These are phyloP conservation scores for Hormiphora californensis DNA, from an alignment of 37 sponge, comb jelly and placozoan species.

Conservation along the genomic window DNA sequence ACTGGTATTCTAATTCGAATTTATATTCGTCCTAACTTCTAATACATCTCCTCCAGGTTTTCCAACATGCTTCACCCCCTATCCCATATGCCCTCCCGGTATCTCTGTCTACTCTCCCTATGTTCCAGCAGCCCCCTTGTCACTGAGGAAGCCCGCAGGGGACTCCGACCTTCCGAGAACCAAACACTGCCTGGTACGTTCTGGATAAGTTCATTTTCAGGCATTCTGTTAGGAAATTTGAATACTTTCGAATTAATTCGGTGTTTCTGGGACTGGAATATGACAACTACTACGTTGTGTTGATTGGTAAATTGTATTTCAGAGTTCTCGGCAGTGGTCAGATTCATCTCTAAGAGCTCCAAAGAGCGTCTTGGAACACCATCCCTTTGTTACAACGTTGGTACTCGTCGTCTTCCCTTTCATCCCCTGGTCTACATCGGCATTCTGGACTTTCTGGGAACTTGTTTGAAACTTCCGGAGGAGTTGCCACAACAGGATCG, in stretches of 20 bases:
- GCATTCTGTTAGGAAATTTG: no score
- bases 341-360: background rate
- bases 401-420: background rate
- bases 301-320: no score
- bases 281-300: no score
- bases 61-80: constrained; percentile 36
- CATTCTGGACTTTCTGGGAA: background rate
- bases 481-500: no score
- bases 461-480: no score
- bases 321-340: background rate
- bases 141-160: background rate
- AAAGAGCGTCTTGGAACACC: background rate
- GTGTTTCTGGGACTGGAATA: no score
- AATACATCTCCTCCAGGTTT: background rate
- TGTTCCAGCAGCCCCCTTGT: background rate
- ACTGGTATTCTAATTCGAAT: background rate
- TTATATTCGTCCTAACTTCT: background rate
- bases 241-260: no score
- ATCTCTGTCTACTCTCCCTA: constrained; percentile 24
- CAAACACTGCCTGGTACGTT: constrained; percentile 6
- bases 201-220: background rate
- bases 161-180: constrained; percentile 1
- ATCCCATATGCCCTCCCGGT: constrained; percentile 27
- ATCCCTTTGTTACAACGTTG: background rate
- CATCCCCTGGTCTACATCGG: background rate